Percentiles rank a stretch among this genome's conserved stretches.
Evolutionary conservation across 2,888 invertebrate genomes (phyloP).

Genomic region (Calephelis perditalis): DNA sequence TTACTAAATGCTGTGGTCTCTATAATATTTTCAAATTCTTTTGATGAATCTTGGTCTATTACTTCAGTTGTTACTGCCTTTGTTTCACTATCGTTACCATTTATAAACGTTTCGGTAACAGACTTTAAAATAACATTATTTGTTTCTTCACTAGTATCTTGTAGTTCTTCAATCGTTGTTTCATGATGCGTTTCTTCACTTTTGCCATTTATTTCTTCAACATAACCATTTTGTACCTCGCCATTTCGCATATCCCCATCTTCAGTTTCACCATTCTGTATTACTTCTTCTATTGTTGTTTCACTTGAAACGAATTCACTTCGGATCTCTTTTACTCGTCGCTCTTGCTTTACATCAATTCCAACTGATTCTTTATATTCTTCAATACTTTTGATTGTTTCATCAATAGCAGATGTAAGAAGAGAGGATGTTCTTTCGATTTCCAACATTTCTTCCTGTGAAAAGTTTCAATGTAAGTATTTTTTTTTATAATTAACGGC

Average conservation of each 20-base stretch:
- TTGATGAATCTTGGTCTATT: slow-evolving; percentile 1
- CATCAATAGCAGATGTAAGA: slow-evolving; percentile 62
- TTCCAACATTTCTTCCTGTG: slow-evolving; percentile 63
- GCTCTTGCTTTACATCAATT: slow-evolving; percentile 34
- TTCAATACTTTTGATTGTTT: slow-evolving; percentile 65
- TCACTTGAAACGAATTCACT: slow-evolving; percentile 20
- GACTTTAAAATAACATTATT: not conserved
- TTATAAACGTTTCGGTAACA: not conserved
- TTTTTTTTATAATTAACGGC: slow-evolving; percentile 20
- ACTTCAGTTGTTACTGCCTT: not conserved
- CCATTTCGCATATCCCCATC: no score
- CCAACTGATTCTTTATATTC: slow-evolving; percentile 66
- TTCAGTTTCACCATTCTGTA: not conserved
- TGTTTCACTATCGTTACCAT: slow-evolving; percentile 1
- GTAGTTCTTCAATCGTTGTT: slow-evolving; percentile 11
- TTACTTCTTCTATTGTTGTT: not conserved
- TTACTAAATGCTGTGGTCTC: slow-evolving; percentile 3
- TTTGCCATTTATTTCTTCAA: slow-evolving; percentile 1
- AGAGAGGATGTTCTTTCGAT: slow-evolving; percentile 61
- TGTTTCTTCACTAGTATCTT: slow-evolving; percentile 11
- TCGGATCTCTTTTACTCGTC: slow-evolving; percentile 23
- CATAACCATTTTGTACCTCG: slow-evolving; percentile 3
- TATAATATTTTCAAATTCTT: slow-evolving; percentile 6
- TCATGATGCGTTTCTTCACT: slow-evolving; percentile 6
- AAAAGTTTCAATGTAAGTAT: slow-evolving; percentile 10